These are phyloP conservation scores for Eucera pruinosa DNA, from an alignment of 2,888 invertebrate species.

Conservation along the genomic window DNA sequence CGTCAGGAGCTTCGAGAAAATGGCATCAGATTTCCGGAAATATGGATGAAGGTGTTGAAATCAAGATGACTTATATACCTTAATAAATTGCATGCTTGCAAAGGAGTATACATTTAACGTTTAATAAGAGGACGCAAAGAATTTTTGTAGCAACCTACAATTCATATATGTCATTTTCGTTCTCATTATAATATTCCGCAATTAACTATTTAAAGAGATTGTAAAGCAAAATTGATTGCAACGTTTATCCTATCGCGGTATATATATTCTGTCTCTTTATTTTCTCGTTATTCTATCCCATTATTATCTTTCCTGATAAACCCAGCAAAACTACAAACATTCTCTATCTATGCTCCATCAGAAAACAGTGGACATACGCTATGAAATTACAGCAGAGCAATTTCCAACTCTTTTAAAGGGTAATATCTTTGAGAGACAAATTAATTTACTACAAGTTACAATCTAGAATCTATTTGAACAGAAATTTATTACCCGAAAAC, in stretches of 20 bases:
- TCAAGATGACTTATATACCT: no score
- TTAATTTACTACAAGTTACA: not conserved
- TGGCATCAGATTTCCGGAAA: no score
- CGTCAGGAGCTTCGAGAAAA: no score
- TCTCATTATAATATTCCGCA: no score
- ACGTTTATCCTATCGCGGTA: not conserved
- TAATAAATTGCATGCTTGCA: no score
- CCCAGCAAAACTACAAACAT: not conserved
- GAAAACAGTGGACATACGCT: constrained; percentile 2
- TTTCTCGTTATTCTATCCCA: not conserved
- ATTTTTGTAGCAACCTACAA: no score
- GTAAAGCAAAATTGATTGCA: not conserved
- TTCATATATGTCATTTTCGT: no score
- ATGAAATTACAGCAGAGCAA: not conserved
- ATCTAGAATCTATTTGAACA: not conserved
- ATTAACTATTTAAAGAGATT: not conserved
- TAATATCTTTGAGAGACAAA: not conserved
- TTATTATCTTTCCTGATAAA: constrained; percentile 4
- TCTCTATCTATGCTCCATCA: not conserved
- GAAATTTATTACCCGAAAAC: not conserved
- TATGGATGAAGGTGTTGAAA: no score
- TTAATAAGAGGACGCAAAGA: no score
- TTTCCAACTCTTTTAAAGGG: not conserved
- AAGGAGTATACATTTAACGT: no score
- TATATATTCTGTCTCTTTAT: not conserved